These are phyloP conservation scores for Aphelocoma californica DNA, from an alignment of 2,797 vertebrate species.

Conservation along the genomic window DNA sequence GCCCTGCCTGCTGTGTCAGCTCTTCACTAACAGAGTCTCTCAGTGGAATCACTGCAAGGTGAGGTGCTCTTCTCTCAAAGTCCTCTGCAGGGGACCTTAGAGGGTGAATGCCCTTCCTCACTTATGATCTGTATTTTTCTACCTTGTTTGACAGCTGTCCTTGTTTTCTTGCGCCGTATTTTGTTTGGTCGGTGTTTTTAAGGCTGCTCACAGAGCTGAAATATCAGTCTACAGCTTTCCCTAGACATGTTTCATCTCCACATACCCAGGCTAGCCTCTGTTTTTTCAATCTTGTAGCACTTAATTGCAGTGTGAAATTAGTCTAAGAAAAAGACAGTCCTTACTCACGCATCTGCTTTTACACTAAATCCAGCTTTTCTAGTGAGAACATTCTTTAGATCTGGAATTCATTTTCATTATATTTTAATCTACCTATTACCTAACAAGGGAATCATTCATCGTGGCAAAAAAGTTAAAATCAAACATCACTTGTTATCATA, in stretches of 20 bases:
- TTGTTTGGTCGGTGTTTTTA: not conserved
- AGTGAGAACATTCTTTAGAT: not conserved
- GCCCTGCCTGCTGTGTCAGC: conserved; percentile 15
- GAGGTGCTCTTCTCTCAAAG: not conserved
- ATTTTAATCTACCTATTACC: not conserved
- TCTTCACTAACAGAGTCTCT: not conserved
- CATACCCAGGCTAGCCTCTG: not conserved
- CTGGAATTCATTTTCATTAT: not conserved
- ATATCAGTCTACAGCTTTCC: not conserved
- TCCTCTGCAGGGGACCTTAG: not conserved
- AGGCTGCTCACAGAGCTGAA: not conserved
- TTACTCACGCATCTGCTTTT: not conserved
- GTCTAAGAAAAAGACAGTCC: not conserved
- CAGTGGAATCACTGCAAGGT: not conserved
- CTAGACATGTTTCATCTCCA: not conserved
- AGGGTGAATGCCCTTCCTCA: not conserved
- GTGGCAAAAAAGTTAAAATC: not conserved
- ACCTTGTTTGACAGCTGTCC: not conserved
- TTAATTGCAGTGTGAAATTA: not conserved
- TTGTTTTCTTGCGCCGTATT: not conserved
- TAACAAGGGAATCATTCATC: not conserved
- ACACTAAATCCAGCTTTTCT: not conserved
- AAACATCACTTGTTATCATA: not conserved
- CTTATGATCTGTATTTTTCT: not conserved
- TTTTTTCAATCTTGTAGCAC: not conserved